A percentile compares a stretch with the other conserved stretches of the same genome.
phyloP scores from a whole-genome alignment of 1,140 invertebrate genomes.

The Cydia splendana region DNA sequence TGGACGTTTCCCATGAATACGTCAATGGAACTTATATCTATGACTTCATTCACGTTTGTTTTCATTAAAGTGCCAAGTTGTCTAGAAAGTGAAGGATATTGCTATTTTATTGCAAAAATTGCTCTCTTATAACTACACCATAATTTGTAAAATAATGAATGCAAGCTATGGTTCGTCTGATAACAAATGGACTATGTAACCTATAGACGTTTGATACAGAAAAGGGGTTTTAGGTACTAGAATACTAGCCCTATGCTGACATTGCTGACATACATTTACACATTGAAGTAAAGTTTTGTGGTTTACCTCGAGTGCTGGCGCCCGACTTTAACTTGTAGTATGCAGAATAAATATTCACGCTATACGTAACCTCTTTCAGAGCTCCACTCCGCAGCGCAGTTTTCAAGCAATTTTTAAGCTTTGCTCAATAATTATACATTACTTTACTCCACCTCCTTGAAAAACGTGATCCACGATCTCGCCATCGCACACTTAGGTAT shows the following conservation, averaged over 20 bases:
- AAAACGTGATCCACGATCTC: conserved; percentile 31
- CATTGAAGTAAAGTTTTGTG: too few species aligned
- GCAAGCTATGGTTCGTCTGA: too few species aligned
- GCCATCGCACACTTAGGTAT: conserved; percentile 6
- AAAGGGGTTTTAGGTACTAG: too few species aligned
- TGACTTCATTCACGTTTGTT: conserved; percentile 20
- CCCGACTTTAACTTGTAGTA: background rate
- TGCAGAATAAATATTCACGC: background rate
- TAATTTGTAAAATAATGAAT: background rate
- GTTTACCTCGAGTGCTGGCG: too few species aligned
- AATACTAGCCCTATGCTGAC: too few species aligned
- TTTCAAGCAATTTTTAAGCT: background rate
- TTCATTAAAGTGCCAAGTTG: conserved; percentile 8
- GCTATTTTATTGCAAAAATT: background rate
- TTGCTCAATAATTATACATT: conserved; percentile 24
- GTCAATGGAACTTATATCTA: conserved; percentile 9
- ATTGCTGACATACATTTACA: too few species aligned
- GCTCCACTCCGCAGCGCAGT: background rate
- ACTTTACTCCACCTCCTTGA: conserved; percentile 28
- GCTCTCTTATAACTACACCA: too few species aligned
- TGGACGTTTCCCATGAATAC: background rate
- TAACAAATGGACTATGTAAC: too few species aligned
- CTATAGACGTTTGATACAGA: too few species aligned
- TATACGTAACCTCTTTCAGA: background rate
- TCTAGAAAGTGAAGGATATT: background rate